Evolutionary conservation across 2,888 invertebrate species (phyloP), one percentile per base, ranked within the genome.

Genomic region (Pammene aurita): DNA sequence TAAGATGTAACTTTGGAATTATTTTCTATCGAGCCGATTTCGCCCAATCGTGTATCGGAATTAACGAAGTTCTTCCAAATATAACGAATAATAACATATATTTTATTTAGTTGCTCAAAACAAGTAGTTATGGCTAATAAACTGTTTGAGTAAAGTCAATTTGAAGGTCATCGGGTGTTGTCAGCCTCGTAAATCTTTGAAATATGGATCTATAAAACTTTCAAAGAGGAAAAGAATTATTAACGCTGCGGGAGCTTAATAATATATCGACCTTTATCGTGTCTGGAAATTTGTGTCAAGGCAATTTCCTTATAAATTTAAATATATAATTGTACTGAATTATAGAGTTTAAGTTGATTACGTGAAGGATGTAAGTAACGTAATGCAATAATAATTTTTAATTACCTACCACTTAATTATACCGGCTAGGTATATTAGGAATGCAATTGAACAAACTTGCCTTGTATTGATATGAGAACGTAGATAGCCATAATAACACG

Each of bases 281-380:
- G 63, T 41, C 67, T 44, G 66, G 61, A 54, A 63, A 71, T 71
- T 71, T 66, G 62, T 71, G 71, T 67, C 71, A 72, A 72, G 71
- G 72, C 62, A 66, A 63, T 62, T 72, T 72, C 72, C 72, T 69
- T 67, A 65, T 56, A 54, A 44, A 60, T 61, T 46, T 61, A 55
- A 57, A 64, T 18, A 66, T 35, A 50, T 70, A 66, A 66, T 66
- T 70, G 61, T 62, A 56, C 48, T 56, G 48, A 56, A 62, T 66
- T 57, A 57, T 61, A 67, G 54, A 52, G 46, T 60, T 42, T 63
- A 41, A 64, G 48, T 14, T 18, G 50, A 66, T 66, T 66, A 70
- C 35, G 46, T 14, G 26, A 67, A 55, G 56, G 66, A 58, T 66
- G 48, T 58, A 65, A 58, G 52, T 58, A 58, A 52, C 42, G 42